Base-by-base conservation (phyloP, 2,797 vertebrate genomes). In the Enteromius thamalakanensis region DNA sequence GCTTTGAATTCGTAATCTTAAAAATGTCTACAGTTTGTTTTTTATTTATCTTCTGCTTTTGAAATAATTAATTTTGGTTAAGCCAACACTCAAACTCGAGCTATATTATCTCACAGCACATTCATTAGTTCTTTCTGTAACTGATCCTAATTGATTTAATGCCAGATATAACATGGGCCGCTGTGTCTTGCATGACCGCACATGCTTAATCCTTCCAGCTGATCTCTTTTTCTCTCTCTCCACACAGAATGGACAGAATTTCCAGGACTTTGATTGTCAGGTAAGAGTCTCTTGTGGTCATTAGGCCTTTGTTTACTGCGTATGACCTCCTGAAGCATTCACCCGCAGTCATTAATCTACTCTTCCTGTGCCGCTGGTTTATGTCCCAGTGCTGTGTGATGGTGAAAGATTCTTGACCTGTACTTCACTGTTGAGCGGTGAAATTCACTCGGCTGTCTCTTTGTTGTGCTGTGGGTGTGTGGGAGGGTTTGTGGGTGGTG, bases 261-360 rank as follows among this genome's bases (percentile, higher is more conserved):
- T 98, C 88, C 97, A 98, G 93, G 97, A 98, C 91, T 97, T 98
- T 47, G 95, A 98, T 90, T 97, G 97, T 89, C 97, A 97, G 96
- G 97, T 97, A 92, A 95, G 95, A 86, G 32, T 19, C 21, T 60
- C 49, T n/a, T 34, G 49, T 10, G 42, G 15, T 70, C 10, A n/a
- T 62, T 40, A 55, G 10, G 15, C 17, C 32, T 42, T 21, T 45
- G 64, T 55, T 10, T 34, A 21, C 34, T 42, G n/a, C 23, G 14
- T 14, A 34, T 53, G 8, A 29, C 47, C 17, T 21, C 26, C 26
- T 75, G n/a, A 53, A 64, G 32, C 47, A 15, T 51, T 65, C 45
- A 75, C 47, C 10, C 21, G 12, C 32, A 67, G 10, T 55, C 80
- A 67, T 82, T 82, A 67, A 67, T 53, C 6, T 42, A 42, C 37